Base-by-base conservation (phyloP, 2,888 invertebrate genomes). In the Platynereis dumerilii region DNA sequence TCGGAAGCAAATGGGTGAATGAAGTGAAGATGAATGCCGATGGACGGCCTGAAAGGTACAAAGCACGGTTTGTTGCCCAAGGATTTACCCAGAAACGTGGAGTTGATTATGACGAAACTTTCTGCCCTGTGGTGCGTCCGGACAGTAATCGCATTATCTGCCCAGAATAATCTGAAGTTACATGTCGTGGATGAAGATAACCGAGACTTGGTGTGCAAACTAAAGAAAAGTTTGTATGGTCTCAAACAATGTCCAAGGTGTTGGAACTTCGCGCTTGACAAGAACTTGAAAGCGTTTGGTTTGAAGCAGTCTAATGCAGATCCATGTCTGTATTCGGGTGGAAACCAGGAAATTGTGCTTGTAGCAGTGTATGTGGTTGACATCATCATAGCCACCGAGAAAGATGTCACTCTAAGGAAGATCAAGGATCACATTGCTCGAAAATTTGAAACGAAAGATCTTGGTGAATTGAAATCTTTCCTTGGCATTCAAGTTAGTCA, bases 51-150 rank as follows among this genome's bases (percentile, higher is more conserved):
- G 68, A 74, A 39, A 27, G 65, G 15, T 75, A 65, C 65, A 73
- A 75, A 60, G 68, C 64, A 3, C 24, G 72, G n/a, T n/a, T n/a
- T n/a, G n/a, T n/a, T n/a, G n/a, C n/a, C n/a, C n/a, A n/a, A n/a
- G n/a, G n/a, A n/a, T 17, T 62, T 74, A 52, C 64, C 5, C 71
- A 77, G 29, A 0, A 65, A 29, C 44, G 34, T 24, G 69, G 72
- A 12, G 60, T 77, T 10, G 72, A 76, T 55, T 74, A 66, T 56
- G 60, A 54, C 28, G 72, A 44, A n/a, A n/a, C n/a, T n/a, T n/a
- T n/a, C n/a, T n/a, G n/a, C n/a, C n/a, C n/a, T n/a, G n/a, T n/a
- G n/a, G 27, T 69, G 71, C n/a, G 42, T 73, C 12, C 34, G 74
- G 28, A 56, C 69, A 17, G 34, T 75, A 28, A 26, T 75, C 1